These are phyloP conservation scores for Lathamus discolor DNA, from an alignment of 2,113 vertebrate species.

Conservation along the genomic window DNA sequence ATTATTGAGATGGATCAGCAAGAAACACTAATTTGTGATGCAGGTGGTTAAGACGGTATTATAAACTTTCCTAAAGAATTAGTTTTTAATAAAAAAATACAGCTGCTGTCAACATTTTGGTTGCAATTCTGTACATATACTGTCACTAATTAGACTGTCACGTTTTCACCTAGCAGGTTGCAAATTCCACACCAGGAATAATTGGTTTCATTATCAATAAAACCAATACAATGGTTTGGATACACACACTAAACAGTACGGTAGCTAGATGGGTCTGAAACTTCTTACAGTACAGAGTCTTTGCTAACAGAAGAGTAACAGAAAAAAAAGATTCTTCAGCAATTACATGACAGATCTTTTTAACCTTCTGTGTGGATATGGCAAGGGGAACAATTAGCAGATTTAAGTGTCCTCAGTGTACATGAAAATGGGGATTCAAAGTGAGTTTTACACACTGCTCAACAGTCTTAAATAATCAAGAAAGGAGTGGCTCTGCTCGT, in stretches of 20 bases:
- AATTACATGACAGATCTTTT: neutral
- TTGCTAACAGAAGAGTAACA: neutral
- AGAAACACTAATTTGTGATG: neutral
- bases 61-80: neutral
- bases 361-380: neutral
- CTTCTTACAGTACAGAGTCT: accelerated
- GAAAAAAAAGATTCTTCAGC: neutral
- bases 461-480: neutral
- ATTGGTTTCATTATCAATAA: neutral
- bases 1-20: neutral
- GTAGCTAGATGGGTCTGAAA: neutral
- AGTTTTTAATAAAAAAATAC: neutral
- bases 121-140: neutral
- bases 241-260: neutral
- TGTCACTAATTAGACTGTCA: neutral
- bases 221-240: neutral
- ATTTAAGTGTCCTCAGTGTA: neutral
- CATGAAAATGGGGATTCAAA: neutral
- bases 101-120: neutral
- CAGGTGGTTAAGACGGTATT: neutral
- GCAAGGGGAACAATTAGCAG: neutral
- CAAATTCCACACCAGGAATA: neutral
- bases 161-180: neutral
- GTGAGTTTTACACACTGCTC: neutral
- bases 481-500: neutral